Conservation (phyloP, 2,797 vertebrate species). For the Enteromius thamalakanensis region DNA sequence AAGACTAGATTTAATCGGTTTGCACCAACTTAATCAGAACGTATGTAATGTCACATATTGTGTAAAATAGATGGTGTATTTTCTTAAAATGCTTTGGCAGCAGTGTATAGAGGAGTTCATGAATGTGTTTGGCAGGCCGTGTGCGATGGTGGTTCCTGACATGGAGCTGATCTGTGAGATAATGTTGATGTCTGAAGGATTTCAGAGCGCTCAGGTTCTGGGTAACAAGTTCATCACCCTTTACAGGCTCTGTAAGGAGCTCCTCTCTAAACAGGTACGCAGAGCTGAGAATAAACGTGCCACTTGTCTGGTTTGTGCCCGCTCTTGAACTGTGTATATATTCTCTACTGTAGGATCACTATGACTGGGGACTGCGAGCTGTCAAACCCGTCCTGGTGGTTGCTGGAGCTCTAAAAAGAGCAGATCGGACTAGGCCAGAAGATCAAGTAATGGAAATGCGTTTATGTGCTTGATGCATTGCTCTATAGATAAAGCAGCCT, state of each 20-base stretch:
- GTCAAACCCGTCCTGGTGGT: slow-evolving; percentile 84
- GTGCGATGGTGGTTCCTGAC: slow-evolving; percentile 86
- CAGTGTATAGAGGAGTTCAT: background rate
- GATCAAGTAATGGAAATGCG: slow-evolving; percentile 74
- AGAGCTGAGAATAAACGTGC: background rate
- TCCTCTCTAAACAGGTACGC: slow-evolving; percentile 85
- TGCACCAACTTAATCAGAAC: background rate
- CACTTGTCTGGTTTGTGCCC: background rate
- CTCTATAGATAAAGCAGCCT: background rate
- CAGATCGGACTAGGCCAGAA: slow-evolving; percentile 79
- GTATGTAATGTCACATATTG: background rate
- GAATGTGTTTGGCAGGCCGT: slow-evolving; percentile 73
- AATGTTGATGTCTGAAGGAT: slow-evolving; percentile 84
- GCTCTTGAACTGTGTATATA: background rate
- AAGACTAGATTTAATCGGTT: background rate
- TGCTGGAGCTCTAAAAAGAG: slow-evolving; percentile 79
- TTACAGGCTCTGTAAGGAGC: slow-evolving; percentile 80
- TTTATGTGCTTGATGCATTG: background rate
- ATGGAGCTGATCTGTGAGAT: slow-evolving; percentile 88
- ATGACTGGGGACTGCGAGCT: slow-evolving; percentile 83
- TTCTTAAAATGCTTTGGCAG: slow-evolving; percentile 28
- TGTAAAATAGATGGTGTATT: background rate
- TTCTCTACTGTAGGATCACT: slow-evolving; percentile 75
- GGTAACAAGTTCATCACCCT: slow-evolving; percentile 84
- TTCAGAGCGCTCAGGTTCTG: slow-evolving; percentile 76